Evolutionary conservation across 2,797 vertebrate genomes (phyloP), one percentile per base, ranked within the genome.

Genomic region (Sebastes hopkinsi): DNA sequence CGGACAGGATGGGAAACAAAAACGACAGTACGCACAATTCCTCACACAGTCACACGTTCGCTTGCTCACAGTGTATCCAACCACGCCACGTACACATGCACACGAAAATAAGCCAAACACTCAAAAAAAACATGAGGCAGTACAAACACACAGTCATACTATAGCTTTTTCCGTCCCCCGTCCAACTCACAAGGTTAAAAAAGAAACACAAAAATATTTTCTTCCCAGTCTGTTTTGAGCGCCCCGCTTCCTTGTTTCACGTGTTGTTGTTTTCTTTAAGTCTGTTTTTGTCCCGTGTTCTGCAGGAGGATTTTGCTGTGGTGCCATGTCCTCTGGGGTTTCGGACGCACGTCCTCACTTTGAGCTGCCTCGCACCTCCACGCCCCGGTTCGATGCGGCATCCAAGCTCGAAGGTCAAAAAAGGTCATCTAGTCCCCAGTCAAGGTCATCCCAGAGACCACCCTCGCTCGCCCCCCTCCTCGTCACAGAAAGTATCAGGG

Each of bases 121-220:
- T 66, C 58, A 46, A 50, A 56, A 56, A 67, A 23, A n/a, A 68
- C 14, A 87, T 36, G 52, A 88, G 85, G 88, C 62, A 29, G 74
- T 79, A 91, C 88, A 89, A 84, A 91, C 91, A 32, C 87, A 32
- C 88, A 88, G 74, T 86, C 84, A 86, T 80, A 86, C 87, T 75
- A 80, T 81, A 89, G 81, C 87, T 87, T 88, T 58, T 77, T 79
- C 77, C 72, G 6, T 22, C 77, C 86, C 80, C 69, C 74, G 9
- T 72, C 82, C 61, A 85, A 87, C 78, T 84, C 64, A 91, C 77
- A 84, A 88, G 85, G 82, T 91, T 91, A 89, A 87, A 94, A 93
- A 93, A 87, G 67, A 90, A 92, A 90, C 87, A 89, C 87, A 94
- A 93, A 95, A 95, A 84, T 88, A 91, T 89, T 89, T 88, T 90